Evolutionary conservation across 2,888 invertebrate genomes (phyloP).

Genomic region (Beris morrisii): DNA sequence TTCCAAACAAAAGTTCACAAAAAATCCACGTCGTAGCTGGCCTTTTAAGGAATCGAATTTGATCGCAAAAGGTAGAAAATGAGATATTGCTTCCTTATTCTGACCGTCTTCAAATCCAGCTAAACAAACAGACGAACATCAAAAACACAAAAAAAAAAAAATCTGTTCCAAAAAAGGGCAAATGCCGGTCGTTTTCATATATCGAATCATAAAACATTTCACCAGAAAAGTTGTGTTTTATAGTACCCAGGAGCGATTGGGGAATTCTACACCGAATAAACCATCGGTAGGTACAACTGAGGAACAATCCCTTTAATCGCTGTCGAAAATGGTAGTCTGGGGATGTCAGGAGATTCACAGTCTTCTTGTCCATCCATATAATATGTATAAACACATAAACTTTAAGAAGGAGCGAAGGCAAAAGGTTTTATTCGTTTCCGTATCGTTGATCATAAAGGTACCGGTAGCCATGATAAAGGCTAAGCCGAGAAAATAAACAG

Average conservation of each 20-base stretch:
- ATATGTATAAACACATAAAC: too few relatives aligned
- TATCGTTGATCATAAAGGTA: slow-evolving; percentile 17
- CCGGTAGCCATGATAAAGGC: slow-evolving; percentile 5
- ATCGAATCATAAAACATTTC: slow-evolving; percentile 21
- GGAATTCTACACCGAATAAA: slow-evolving; percentile 13
- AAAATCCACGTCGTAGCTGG: too few relatives aligned
- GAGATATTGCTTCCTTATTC: too few relatives aligned
- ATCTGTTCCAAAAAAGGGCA: too few relatives aligned
- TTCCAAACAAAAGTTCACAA: too few relatives aligned
- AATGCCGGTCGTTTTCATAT: too few relatives aligned
- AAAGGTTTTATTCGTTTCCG: slow-evolving; percentile 22
- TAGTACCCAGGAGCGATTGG: slow-evolving; percentile 9
- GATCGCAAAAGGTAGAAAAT: too few relatives aligned
- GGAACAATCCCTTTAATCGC: slow-evolving; percentile 23
- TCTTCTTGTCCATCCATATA: too few relatives aligned
- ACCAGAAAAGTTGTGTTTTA: slow-evolving; percentile 23
- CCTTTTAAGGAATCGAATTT: too few relatives aligned
- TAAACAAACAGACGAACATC: too few relatives aligned
- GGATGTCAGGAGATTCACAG: slow-evolving; percentile 4
- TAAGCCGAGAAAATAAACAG: slow-evolving; percentile 25
- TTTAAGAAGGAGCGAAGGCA: not conserved
- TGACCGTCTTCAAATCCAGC: too few relatives aligned
- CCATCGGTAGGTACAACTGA: slow-evolving; percentile 19
- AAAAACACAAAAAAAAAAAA: too few relatives aligned
- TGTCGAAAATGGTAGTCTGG: slow-evolving; percentile 25